These are phyloP conservation scores for Aspidiotus destructor DNA, from an alignment of 2,888 invertebrate species.

Conservation along the genomic window DNA sequence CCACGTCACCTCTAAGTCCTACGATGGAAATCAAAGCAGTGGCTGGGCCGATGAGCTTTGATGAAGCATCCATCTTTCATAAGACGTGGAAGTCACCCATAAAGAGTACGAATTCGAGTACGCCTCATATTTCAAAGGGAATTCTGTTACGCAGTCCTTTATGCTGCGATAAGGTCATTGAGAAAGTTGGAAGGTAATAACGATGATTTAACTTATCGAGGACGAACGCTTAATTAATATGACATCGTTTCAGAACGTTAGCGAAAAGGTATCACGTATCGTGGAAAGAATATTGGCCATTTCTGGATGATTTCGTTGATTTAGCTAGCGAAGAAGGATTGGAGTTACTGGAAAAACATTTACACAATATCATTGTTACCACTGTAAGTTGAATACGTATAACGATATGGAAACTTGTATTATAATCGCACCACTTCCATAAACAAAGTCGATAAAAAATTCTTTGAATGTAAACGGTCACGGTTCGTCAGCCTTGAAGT, in stretches of 20 bases:
- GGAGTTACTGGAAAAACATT: constrained; percentile 60
- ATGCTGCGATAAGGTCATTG: constrained; percentile 80
- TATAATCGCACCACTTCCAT: background rate
- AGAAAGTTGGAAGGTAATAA: constrained; percentile 61
- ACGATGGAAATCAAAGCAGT: constrained; percentile 69
- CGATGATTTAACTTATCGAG: background rate
- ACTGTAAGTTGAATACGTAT: constrained; percentile 40
- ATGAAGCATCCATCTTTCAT: constrained; percentile 59
- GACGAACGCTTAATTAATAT: background rate
- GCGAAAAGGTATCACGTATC: constrained; percentile 62
- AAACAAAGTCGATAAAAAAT: too few species aligned
- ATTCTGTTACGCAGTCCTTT: constrained; percentile 27
- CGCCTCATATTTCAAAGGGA: constrained; percentile 15
- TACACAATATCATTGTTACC: constrained; percentile 50
- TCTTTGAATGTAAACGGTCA: too few species aligned
- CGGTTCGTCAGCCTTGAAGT: too few species aligned
- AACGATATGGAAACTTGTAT: background rate
- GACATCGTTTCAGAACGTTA: constrained; percentile 47
- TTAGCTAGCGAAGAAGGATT: constrained; percentile 65
- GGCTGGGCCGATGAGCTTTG: constrained; percentile 82
- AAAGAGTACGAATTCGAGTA: constrained; percentile 5
- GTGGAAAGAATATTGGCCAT: constrained; percentile 92
- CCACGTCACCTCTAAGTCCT: constrained; percentile 47
- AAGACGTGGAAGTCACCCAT: constrained; percentile 58
- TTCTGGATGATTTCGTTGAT: constrained; percentile 71